phyloP scores from a whole-genome alignment of 2,888 invertebrate species.

The Aphodius granarius region DNA sequence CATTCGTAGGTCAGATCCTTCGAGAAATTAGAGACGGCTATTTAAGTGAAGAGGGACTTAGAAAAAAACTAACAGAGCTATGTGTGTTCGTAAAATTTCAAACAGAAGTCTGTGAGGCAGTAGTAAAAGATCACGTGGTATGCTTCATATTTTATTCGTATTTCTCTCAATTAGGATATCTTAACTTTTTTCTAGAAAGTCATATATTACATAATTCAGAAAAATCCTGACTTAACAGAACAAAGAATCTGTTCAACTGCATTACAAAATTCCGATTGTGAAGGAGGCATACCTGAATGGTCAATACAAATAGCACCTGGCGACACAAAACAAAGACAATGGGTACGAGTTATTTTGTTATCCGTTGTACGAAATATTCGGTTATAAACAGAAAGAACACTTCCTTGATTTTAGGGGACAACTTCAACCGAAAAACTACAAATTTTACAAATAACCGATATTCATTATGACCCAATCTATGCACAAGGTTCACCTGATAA shows the following conservation, averaged over 20 bases:
- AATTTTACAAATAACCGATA: conserved; percentile 69
- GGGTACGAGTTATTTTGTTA: not conserved
- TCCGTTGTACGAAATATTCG: not conserved
- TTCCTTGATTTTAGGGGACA: not conserved
- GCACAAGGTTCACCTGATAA: conserved; percentile 63
- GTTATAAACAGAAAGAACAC: not conserved
- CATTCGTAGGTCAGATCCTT: no score
- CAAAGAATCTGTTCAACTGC: conserved; percentile 60
- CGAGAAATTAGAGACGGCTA: no score
- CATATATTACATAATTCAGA: conserved; percentile 58
- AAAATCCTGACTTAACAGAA: conserved; percentile 56
- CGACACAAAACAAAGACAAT: conserved; percentile 49
- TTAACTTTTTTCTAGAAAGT: not conserved
- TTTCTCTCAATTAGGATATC: not conserved
- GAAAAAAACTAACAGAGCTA: not conserved
- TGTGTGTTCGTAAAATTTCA: not conserved
- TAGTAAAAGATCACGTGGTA: not conserved
- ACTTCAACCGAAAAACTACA: not conserved
- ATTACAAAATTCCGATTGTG: conserved; percentile 53
- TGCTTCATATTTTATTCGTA: not conserved
- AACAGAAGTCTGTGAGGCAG: not conserved
- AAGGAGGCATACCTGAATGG: conserved; percentile 35
- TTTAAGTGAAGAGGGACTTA: no score
- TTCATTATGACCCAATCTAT: conserved; percentile 78
- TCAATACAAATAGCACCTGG: conserved; percentile 30